Conservation (phyloP, 1,140 invertebrate species). For the Theocolax elegans region DNA sequence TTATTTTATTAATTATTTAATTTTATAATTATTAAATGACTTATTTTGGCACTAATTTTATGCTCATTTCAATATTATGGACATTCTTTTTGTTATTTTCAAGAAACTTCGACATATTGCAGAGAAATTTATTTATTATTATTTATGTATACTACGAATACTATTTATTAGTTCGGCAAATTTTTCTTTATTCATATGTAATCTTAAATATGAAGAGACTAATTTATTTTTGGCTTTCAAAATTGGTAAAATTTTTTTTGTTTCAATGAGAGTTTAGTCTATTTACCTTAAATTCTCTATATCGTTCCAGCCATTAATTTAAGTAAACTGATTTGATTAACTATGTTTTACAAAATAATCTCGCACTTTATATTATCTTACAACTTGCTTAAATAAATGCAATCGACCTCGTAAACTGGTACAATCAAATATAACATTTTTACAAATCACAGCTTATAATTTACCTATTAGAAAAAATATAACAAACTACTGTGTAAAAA, state of each 20-base stretch:
- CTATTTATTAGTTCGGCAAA: neutral
- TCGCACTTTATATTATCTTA: neutral
- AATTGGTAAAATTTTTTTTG: neutral
- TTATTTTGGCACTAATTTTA: slow-evolving; percentile 32
- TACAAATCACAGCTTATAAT: slow-evolving; percentile 12
- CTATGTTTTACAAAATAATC: neutral
- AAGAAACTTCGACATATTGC: neutral
- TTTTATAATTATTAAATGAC: neutral
- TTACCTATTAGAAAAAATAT: neutral
- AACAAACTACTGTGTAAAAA: slow-evolving; percentile 4
- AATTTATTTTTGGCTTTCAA: neutral
- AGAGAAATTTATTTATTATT: slow-evolving; percentile 14
- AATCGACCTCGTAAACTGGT: neutral
- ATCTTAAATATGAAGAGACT: too few relatives aligned
- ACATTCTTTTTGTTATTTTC: neutral
- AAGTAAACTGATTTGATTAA: neutral
- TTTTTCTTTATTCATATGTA: slow-evolving; percentile 1
- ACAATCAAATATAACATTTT: neutral
- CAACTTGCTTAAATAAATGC: neutral
- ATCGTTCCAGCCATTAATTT: neutral
- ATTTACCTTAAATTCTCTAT: neutral
- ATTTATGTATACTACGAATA: slow-evolving; percentile 1
- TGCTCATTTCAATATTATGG: slow-evolving; percentile 5
- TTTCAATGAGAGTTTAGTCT: neutral
- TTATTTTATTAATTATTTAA: slow-evolving; percentile 12